phyloP scores from a whole-genome alignment of 2,888 invertebrate species.

The Perdita meconis region DNA sequence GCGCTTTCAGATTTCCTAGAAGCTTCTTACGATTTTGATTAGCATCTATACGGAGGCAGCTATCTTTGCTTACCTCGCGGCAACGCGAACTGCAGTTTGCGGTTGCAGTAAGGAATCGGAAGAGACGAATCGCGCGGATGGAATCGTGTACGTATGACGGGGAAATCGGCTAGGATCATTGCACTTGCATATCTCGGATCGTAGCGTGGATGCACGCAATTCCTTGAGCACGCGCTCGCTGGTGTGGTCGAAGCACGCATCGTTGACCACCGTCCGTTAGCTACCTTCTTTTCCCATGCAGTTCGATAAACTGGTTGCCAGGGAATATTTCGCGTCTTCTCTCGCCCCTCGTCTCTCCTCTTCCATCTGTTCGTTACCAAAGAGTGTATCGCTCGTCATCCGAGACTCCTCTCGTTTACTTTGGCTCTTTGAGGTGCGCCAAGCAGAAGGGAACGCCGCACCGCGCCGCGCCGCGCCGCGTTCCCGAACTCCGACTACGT shows the following conservation, averaged over 20 bases:
- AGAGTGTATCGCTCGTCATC: slow-evolving; percentile 1
- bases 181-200: slow-evolving; percentile 40
- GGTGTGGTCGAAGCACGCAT: slow-evolving; percentile 28
- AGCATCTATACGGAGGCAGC: too few species aligned
- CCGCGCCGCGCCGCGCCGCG: slow-evolving; percentile 17
- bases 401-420: slow-evolving; percentile 22
- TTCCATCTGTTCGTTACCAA: not conserved
- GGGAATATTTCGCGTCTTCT: slow-evolving; percentile 55
- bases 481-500: not conserved
- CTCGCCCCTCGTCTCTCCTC: not conserved
- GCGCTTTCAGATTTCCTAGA: too few species aligned
- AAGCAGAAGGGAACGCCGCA: slow-evolving; percentile 6
- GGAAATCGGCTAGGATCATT: slow-evolving; percentile 51
- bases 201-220: slow-evolving; percentile 53
- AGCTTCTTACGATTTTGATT: too few species aligned
- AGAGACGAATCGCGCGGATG: not conserved
- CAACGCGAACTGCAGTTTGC: too few species aligned
- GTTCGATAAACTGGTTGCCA: slow-evolving; percentile 63
- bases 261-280: slow-evolving; percentile 31
- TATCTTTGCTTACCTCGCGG: too few species aligned
- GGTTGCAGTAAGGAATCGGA: too few species aligned
- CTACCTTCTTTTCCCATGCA: slow-evolving; percentile 61
- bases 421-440: slow-evolving; percentile 1
- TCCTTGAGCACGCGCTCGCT: slow-evolving; percentile 41
- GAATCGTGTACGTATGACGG: not conserved